Evolutionary conservation across 92 coral and sea anemone species (phyloP).

Genomic region (Heteractis magnifica): DNA sequence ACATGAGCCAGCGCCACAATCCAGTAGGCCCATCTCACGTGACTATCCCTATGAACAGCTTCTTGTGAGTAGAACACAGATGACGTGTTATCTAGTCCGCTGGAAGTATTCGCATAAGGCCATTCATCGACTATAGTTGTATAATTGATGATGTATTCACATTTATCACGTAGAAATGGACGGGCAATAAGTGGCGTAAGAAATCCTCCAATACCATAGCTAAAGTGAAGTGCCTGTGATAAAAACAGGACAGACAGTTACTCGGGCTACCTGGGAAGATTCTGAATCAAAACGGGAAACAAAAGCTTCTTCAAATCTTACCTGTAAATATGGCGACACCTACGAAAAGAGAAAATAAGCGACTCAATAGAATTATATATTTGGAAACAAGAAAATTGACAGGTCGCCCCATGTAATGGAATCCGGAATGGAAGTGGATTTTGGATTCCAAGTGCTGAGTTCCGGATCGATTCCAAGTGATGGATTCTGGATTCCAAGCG

Average conservation of each 20-base stretch:
- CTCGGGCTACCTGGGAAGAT: neutral
- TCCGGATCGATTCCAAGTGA: too few species aligned
- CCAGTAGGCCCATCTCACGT: constrained; percentile 95
- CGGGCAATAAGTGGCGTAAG: constrained; percentile 80
- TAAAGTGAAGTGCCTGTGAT: constrained; percentile 76
- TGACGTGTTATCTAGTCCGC: constrained; percentile 71
- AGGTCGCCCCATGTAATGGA: too few species aligned
- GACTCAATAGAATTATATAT: neutral
- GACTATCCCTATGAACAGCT: constrained; percentile 76
- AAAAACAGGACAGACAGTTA: neutral
- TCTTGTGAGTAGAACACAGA: constrained; percentile 71
- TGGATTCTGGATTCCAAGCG: too few species aligned
- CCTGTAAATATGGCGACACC: constrained; percentile 88
- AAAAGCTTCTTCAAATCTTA: constrained; percentile 12
- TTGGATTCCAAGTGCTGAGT: too few species aligned
- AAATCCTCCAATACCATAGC: constrained; percentile 82
- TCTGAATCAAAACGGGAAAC: neutral
- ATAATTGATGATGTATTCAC: constrained; percentile 78
- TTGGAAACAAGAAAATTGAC: neutral
- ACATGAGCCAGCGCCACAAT: constrained; percentile 82
- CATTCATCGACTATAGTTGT: constrained; percentile 86
- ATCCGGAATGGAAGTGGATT: too few species aligned
- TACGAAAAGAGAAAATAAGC: constrained; percentile 16
- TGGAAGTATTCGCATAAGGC: constrained; percentile 83
- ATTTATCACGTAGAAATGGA: constrained; percentile 74